Base-by-base conservation (phyloP, 2,113 vertebrate species). In the Brachirus orientalis region DNA sequence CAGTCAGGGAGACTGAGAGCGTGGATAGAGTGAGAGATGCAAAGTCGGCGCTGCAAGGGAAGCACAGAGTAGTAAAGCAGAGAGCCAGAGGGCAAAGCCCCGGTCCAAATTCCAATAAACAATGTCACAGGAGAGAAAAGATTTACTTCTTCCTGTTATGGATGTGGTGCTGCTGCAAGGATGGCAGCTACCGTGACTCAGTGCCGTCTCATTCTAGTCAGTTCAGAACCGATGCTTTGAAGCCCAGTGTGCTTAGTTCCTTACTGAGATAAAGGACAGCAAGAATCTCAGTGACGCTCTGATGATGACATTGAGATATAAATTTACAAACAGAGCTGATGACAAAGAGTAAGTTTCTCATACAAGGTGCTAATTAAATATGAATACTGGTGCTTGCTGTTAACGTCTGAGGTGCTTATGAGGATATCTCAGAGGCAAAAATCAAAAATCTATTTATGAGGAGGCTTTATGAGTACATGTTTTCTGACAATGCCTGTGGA, bases 281-380 rank as follows among this genome's bases (percentile, higher is more conserved):
- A 65, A 61, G 78, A 73, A 71, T 41, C 16, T 14, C 46, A 41
- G 40, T 59, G 59, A 74, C 33, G 74, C 65, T 80, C 69, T 77
- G 78, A 83, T 52, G 78, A 82, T 79, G 58, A 81, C 76, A 72
- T 71, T 63, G 53, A 69, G 64, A 75, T 66, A 77, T 83, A 70
- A 83, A 83, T 76, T 79, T 69, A 69, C 77, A 65, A 87, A 75
- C 6, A 19, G 28, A 55, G 56, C 55, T 50, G 56, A 80, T 82
- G 69, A 84, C 44, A 72, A 58, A 53, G 56, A n/a, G 77, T 65
- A 80, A 35, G 8, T 59, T 66, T 18, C 18, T 58, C n/a, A 72
- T 54, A 57, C 62, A 57, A 81, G 56, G 28, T 19, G 16, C 67
- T 73, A 82, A 90, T 88, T 84, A 85, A 83, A 83, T 48, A 68